Base-by-base conservation (phyloP, 2,797 vertebrate genomes). In the Esox lucius region DNA sequence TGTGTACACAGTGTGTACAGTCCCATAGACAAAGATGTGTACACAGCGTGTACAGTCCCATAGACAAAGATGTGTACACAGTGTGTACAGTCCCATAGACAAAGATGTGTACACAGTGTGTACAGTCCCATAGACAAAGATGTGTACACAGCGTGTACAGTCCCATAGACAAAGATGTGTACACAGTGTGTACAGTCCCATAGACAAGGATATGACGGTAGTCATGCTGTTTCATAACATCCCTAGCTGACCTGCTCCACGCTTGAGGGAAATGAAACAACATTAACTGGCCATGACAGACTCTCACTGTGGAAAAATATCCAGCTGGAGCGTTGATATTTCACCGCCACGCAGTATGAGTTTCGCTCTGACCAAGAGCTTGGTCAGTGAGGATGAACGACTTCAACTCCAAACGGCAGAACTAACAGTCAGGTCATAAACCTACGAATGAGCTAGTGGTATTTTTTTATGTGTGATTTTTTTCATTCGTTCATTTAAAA, bases 261-360 rank as follows among this genome's bases (percentile, higher is more conserved):
- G 62, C 62, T 65, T 17, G 28, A 31, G 26, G 26, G 62, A 64
- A 64, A 64, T 64, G 12, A 65, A 65, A 33, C 62, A 65, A 31
- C 62, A 16, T 5, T 28, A 28, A 16, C 62, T 26, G 15, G 28
- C 62, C 62, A 31, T 65, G 62, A 26, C 62, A 15, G 28, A 31
- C 56, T 59, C 53, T 24, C n/a, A 59, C n/a, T 22, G 8, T 59
- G n/a, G n/a, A 56, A 56, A 59, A 22, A 22, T 24, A 26, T 61
- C 28, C 62, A 65, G 24, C 62, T 16, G 62, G 24, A 65, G 15
- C 28, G 3, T 17, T 7, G 28, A 8, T 7, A 65, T 65, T 65
- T 65, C 64, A 65, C 64, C 16, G 64, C 64, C 64, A 16, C 4
- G 64, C 22, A 61, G 9, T 61, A 24, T 31, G 28, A 65, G 16